Base-by-base conservation (phyloP, 2,888 invertebrate genomes). In the Aspidapion aeneum region DNA sequence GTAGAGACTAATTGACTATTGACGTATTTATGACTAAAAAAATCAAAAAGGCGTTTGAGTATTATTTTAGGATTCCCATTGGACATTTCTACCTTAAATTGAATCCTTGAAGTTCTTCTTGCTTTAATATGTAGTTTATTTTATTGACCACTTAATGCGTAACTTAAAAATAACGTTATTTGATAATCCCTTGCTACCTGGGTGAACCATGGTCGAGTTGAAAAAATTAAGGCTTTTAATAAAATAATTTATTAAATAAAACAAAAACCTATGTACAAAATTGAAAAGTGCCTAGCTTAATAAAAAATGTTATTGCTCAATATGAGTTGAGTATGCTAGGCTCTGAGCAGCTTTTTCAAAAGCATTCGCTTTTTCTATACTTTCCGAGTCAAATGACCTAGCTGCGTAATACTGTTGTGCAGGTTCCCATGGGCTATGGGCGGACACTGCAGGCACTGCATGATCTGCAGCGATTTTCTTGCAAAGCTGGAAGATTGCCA, bases 401-500 rank as follows among this genome's bases (percentile, higher is more conserved):
- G 62, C 65, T 5, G 49, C 51, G 50, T 67, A 66, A 48, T 64
- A 65, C 18, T 60, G 65, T 49, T 63, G 66, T 18, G 65, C 66
- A 0, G 69, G 68, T 18, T 62, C 58, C 67, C 67, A 69, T 1
- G 67, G 59, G 55, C 63, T 64, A 21, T 69, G 69, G 7, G 63
- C 67, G 9, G 65, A n/a, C 74, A 92, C 87, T 50, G 67, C 68
- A 19, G 68, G 68, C 21, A 65, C 70, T 66, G 87, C 84, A 79
- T 88, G 85, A 80, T 93, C 92, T 65, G 90, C 85, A 63, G 93
- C 91, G 75, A 92, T 87, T 84, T 93, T 93, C 79, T 91, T 91
- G 85, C 92, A 93, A 69, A 93, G 85, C 79, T 93, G 92, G 87
- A 91, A 93, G 79, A 93, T 90, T 71, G 92, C 92, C 80, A 93